Evolutionary conservation across 1,140 invertebrate genomes (phyloP), one percentile per base, ranked within the genome.

Genomic region (Orius insidiosus): DNA sequence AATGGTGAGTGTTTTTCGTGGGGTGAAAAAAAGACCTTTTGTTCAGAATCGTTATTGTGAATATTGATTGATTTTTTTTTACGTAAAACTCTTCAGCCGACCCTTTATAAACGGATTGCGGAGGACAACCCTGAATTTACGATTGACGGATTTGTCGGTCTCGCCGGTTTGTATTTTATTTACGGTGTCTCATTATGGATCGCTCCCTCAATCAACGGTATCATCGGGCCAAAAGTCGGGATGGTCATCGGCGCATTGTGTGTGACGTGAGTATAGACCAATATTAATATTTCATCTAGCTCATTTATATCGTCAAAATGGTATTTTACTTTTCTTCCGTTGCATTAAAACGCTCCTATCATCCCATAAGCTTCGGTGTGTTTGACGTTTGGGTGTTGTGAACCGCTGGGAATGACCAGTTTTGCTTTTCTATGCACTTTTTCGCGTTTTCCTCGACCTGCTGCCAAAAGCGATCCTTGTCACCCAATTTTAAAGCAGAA

Each of bases 101-200:
- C 24, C 24, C 24, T 24, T 24, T 24, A 24, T 24, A 24, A 24
- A 24, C 24, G 86, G 62, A 87, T 92, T 51, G 59, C 70, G 2
- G 62, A 72, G 32, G 82, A 89, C 45, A 75, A 88, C 63, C 59
- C 66, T 0, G 66, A 59, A 16, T 94, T 89, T 62, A 71, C 68
- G n/a, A 89, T 84, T 9, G 76, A 90, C 63, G 90, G 84, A 2
- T 95, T 90, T 60, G 80, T 72, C 0, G 89, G 84, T 52, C 67
- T 94, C 55, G 82, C 85, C 5, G 80, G 95, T 54, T 84, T 95
- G 52, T 97, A 96, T 61, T 75, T 76, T 1, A 76, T 82, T 1
- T 83, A 96, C 56, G 83, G 88, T 0, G 60, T 85, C 3, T 82
- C 77, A 58, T 94, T 96, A 59, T 95, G 90, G 89, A 58, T 87